Conservation (phyloP, 37 sponge, comb jelly and placozoan genomes). For the Ianthella basta region DNA sequence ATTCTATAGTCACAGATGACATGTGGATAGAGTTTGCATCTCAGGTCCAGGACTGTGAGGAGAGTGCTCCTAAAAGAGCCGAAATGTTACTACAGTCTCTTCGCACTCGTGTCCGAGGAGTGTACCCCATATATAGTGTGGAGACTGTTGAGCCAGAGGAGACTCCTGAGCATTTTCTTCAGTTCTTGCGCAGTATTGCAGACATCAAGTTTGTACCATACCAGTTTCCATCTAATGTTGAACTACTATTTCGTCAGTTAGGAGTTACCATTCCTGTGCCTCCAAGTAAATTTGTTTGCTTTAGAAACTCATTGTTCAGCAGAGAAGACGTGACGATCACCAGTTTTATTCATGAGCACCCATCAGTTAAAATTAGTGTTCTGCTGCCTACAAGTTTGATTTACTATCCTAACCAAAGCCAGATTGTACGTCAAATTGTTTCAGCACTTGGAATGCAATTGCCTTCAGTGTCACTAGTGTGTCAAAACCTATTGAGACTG, state of each 20-base stretch:
- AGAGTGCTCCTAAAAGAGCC: not conserved
- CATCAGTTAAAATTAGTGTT: no score
- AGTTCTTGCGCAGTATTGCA: slow-evolving; percentile 6
- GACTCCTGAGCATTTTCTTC: no score
- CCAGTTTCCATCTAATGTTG: not conserved
- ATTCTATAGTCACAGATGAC: not conserved
- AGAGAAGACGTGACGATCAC: no score
- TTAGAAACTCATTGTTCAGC: no score
- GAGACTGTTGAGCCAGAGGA: not conserved
- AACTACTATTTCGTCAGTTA: not conserved
- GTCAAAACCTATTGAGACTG: not conserved
- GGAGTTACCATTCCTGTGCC: no score
- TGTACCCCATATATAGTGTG: not conserved
- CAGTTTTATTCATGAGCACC: no score
- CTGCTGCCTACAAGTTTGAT: no score
- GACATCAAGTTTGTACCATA: slow-evolving; percentile 2
- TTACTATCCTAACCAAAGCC: no score
- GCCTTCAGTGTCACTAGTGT: not conserved
- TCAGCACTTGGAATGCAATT: not conserved
- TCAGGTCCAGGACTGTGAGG: not conserved
- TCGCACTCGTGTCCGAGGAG: not conserved
- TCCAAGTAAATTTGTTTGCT: no score
- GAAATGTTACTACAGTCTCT: not conserved
- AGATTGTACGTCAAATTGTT: not conserved
- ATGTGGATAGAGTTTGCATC: slow-evolving; percentile 12